A percentile compares a stretch with the other conserved stretches of the same genome.
Evolutionary conservation across 2,797 vertebrate genomes (phyloP).

Genomic region (Eospalax fontanierii): DNA sequence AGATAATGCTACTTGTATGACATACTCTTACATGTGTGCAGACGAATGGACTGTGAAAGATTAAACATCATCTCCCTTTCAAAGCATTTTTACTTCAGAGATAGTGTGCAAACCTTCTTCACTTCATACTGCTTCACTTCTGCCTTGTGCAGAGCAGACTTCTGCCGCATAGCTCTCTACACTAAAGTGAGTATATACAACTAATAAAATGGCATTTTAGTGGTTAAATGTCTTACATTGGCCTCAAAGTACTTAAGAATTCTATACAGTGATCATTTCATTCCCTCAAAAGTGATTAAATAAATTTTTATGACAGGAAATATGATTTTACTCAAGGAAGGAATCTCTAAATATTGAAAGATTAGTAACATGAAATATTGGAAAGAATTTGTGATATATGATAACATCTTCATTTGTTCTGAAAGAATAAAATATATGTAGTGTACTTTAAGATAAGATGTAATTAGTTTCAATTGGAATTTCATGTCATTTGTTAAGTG

Average conservation of each 20-base stretch:
- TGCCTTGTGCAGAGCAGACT: neutral
- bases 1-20: neutral
- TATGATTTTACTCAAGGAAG: constrained; percentile 21
- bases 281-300: neutral
- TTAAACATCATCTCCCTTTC: constrained; percentile 5
- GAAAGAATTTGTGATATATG: neutral
- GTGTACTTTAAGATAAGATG: neutral
- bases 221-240: neutral
- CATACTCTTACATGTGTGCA: neutral
- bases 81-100: neutral
- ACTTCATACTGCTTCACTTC: neutral
- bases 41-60: constrained; percentile 6
- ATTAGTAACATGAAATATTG: neutral
- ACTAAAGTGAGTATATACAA: neutral
- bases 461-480: neutral
- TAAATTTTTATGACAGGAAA: constrained; percentile 31
- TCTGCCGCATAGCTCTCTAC: neutral
- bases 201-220: neutral
- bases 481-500: neutral
- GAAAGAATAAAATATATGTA: constrained; percentile 54
- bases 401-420: constrained; percentile 1
- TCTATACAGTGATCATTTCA: neutral
- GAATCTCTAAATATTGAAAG: constrained; percentile 14
- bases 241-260: constrained; percentile 7
- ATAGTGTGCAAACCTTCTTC: constrained; percentile 25